Evolutionary conservation across 2,113 vertebrate species (phyloP).

Genomic region (Lates calcarifer): DNA sequence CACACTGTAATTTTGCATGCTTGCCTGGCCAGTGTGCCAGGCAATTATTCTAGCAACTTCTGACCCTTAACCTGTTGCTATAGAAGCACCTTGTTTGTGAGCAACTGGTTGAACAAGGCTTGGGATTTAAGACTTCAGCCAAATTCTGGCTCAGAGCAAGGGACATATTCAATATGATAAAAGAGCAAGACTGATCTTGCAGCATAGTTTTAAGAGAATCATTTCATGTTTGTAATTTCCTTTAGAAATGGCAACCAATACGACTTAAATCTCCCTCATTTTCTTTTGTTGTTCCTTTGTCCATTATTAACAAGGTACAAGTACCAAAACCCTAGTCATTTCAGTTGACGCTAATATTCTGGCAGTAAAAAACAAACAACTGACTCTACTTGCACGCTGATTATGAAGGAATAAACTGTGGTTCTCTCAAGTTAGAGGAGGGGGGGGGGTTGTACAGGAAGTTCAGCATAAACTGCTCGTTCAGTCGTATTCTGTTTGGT

Average conservation of each 20-base stretch:
- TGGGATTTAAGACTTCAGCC: slow-evolving; percentile 2
- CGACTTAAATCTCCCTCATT: too few relatives aligned
- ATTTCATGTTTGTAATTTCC: background rate
- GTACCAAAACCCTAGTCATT: too few relatives aligned
- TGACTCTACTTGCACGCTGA: too few relatives aligned
- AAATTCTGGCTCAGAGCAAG: background rate
- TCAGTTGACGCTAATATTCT: background rate
- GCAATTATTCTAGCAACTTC: slow-evolving; percentile 28
- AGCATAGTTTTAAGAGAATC: background rate
- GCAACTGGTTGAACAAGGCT: slow-evolving; percentile 8
- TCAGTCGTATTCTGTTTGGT: background rate
- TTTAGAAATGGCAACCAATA: background rate
- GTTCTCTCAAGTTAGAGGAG: background rate
- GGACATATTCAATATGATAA: background rate
- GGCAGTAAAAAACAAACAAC: background rate
- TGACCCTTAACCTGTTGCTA: slow-evolving; percentile 66
- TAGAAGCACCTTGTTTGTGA: slow-evolving; percentile 59
- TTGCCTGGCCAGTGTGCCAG: slow-evolving; percentile 3
- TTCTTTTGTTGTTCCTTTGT: background rate
- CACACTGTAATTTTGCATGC: slow-evolving; percentile 21
- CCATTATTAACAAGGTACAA: background rate
- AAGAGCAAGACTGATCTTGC: background rate
- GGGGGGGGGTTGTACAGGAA: background rate
- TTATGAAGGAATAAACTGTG: background rate
- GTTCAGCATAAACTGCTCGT: background rate